These are phyloP conservation scores for Melipona quadrifasciata DNA, from an alignment of 1,140 invertebrate genomes.

Conservation along the genomic window DNA sequence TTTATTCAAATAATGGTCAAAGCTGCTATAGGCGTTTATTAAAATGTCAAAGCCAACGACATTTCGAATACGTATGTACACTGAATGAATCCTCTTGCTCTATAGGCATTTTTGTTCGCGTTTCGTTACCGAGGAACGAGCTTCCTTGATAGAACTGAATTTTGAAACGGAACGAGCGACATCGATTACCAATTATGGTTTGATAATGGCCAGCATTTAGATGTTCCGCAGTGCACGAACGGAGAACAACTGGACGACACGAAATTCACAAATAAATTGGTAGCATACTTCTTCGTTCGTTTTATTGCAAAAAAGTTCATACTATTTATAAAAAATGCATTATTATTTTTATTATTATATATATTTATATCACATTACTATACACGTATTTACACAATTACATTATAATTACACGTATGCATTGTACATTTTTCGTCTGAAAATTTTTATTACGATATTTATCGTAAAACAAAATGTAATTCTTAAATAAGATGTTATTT, in stretches of 20 bases:
- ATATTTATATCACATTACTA: too few species aligned
- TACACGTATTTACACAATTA: too few species aligned
- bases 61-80: not conserved
- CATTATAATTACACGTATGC: too few species aligned
- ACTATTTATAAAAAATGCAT: too few species aligned
- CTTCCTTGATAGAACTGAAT: slow-evolving; percentile 48
- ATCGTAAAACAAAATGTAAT: too few species aligned
- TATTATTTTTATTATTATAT: not conserved
- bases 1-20: too few species aligned
- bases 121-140: slow-evolving; percentile 22
- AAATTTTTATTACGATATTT: too few species aligned
- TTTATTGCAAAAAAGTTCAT: too few species aligned
- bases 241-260: slow-evolving; percentile 60
- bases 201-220: slow-evolving; percentile 56
- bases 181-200: slow-evolving; percentile 64
- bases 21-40: too few species aligned
- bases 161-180: slow-evolving; percentile 64
- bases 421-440: too few species aligned
- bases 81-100: not conserved
- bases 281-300: slow-evolving; percentile 11
- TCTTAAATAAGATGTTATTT: too few species aligned
- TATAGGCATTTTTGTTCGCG: not conserved
- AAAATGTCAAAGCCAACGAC: too few species aligned
- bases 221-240: slow-evolving; percentile 36
- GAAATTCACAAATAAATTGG: slow-evolving; percentile 62